These are phyloP conservation scores for Synanthedon tipuliformis DNA, from an alignment of 2,888 invertebrate species.

Conservation along the genomic window DNA sequence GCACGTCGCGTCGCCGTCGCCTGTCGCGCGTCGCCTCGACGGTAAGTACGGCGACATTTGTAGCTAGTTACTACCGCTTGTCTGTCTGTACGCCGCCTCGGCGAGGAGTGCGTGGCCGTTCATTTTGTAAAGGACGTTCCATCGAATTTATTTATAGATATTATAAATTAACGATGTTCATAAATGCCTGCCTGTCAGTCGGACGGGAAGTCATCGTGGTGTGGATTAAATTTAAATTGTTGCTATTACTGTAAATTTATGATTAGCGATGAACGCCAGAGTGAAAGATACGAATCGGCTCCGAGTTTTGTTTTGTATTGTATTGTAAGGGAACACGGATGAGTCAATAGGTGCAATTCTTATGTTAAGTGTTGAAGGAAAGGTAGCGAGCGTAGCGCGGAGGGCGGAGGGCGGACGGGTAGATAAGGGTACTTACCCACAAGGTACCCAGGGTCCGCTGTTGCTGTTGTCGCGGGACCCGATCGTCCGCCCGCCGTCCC, in stretches of 20 bases:
- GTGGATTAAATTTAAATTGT: slow-evolving; percentile 63
- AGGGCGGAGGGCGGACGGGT: slow-evolving; percentile 11
- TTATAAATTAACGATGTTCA: slow-evolving; percentile 61
- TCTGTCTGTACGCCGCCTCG: slow-evolving; percentile 12
- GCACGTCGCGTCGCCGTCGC: slow-evolving; percentile 18
- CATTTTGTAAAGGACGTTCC: slow-evolving; percentile 61
- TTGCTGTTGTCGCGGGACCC: slow-evolving; percentile 1
- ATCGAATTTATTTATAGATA: slow-evolving; percentile 70
- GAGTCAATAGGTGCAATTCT: slow-evolving; percentile 68
- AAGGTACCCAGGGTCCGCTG: slow-evolving; percentile 6
- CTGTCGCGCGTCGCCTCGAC: slow-evolving; percentile 5
- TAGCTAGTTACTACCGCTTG: not conserved
- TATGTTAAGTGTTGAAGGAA: slow-evolving; percentile 47
- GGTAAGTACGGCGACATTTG: slow-evolving; percentile 34
- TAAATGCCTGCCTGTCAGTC: slow-evolving; percentile 49
- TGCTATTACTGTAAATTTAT: slow-evolving; percentile 64
- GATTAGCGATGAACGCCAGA: slow-evolving; percentile 52
- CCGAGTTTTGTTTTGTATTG: slow-evolving; percentile 55
- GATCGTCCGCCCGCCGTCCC: slow-evolving; percentile 5
- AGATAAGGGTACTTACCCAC: slow-evolving; percentile 8
- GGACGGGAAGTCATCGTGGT: slow-evolving; percentile 53
- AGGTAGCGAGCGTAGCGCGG: slow-evolving; percentile 19
- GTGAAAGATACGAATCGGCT: slow-evolving; percentile 62
- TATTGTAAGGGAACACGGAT: slow-evolving; percentile 57
- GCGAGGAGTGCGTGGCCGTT: slow-evolving; percentile 32